These are phyloP conservation scores for Bombus pascuorum DNA, from an alignment of 1,140 invertebrate genomes.

Conservation along the genomic window DNA sequence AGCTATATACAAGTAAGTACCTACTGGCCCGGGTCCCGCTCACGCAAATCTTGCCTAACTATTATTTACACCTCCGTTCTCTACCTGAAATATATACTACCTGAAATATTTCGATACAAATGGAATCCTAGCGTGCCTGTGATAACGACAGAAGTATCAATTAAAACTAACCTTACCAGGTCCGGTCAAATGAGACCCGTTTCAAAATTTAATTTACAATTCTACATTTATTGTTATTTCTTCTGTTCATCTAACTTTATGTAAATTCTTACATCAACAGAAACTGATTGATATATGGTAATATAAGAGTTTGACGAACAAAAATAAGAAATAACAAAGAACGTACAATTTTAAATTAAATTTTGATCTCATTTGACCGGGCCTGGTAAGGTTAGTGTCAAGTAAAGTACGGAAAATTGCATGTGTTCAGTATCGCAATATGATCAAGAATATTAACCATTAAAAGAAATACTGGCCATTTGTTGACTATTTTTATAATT, in stretches of 20 bases:
- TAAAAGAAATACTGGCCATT: conserved; percentile 66
- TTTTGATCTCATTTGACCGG: too few species aligned
- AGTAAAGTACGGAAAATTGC: conserved; percentile 48
- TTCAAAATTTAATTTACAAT: too few species aligned
- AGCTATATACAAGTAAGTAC: conserved; percentile 61
- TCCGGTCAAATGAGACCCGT: too few species aligned
- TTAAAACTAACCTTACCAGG: not conserved
- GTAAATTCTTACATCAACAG: too few species aligned
- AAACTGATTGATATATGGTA: too few species aligned
- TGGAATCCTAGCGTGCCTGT: not conserved
- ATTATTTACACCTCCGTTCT: conserved; percentile 59
- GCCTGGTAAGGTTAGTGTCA: not conserved
- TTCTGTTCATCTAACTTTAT: too few species aligned
- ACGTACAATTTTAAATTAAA: too few species aligned
- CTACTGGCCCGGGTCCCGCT: conserved; percentile 70
- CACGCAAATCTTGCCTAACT: conserved; percentile 43
- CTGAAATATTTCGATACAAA: conserved; percentile 21
- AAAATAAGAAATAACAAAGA: too few species aligned
- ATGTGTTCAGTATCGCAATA: conserved; percentile 44
- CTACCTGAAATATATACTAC: conserved; percentile 27
- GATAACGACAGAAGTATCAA: not conserved
- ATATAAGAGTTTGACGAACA: too few species aligned
- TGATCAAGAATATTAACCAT: conserved; percentile 40
- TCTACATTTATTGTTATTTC: too few species aligned
- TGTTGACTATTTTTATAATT: conserved; percentile 61